These are phyloP conservation scores for Apodemia zela DNA, from an alignment of 2,888 invertebrate genomes.

Conservation along the genomic window DNA sequence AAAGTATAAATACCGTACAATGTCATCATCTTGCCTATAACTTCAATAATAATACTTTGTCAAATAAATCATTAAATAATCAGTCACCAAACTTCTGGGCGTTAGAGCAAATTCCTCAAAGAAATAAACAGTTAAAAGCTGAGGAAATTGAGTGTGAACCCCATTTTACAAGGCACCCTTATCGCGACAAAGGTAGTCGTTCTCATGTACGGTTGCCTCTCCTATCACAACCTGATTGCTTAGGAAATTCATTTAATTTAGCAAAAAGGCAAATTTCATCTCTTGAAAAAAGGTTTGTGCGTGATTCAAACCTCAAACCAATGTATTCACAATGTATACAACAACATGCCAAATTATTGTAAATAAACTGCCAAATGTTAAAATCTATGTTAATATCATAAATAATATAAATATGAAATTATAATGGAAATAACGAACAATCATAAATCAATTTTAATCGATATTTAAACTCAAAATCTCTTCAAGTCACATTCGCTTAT, in stretches of 20 bases:
- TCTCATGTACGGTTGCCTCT: background rate
- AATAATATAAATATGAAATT: background rate
- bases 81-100: background rate
- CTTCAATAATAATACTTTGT: background rate
- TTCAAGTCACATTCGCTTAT: background rate
- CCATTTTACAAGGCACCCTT: background rate
- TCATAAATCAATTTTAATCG: background rate
- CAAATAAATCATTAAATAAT: background rate
- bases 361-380: too few species aligned
- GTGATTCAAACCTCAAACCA: too few species aligned
- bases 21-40: background rate
- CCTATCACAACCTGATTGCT: background rate
- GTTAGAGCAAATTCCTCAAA: background rate
- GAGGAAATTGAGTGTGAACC: background rate
- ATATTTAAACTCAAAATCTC: background rate
- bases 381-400: background rate
- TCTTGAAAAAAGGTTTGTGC: too few species aligned
- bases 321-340: too few species aligned
- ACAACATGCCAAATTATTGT: too few species aligned
- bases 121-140: background rate
- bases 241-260: background rate
- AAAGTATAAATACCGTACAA: background rate
- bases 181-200: background rate
- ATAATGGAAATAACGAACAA: background rate
- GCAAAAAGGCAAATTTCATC: too few species aligned